Evolutionary conservation across 2,113 vertebrate species (phyloP).

Genomic region (Labeo catla): DNA sequence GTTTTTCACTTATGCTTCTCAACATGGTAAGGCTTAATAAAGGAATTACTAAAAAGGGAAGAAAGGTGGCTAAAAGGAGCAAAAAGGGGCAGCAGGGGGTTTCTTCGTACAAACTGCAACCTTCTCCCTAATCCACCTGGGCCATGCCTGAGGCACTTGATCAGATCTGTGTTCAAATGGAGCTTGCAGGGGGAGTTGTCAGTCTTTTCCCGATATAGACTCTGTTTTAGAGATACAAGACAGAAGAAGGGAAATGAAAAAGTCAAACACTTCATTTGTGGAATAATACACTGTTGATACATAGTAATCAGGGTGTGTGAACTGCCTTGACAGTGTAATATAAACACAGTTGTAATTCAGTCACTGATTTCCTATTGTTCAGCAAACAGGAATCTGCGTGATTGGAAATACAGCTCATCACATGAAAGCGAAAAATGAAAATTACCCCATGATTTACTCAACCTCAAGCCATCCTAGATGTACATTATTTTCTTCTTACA

Average conservation of each 20-base stretch:
- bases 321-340: background rate
- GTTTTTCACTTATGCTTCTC: conserved; percentile 20
- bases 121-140: conserved; percentile 71
- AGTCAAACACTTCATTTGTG: background rate
- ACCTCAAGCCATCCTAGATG: too few relatives aligned
- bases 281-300: background rate
- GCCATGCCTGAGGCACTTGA: conserved; percentile 77
- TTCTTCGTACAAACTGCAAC: conserved; percentile 81
- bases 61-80: background rate
- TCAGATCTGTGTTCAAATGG: conserved; percentile 79
- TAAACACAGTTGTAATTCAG: background rate
- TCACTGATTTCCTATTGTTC: background rate
- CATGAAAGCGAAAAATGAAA: too few relatives aligned
- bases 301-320: background rate
- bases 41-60: background rate
- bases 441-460: too few relatives aligned
- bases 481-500: too few relatives aligned
- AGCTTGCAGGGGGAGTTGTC: conserved; percentile 90
- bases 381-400: too few relatives aligned
- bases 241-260: background rate
- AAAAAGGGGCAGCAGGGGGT: conserved; percentile 29
- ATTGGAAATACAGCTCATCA: too few relatives aligned
- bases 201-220: conserved; percentile 97
- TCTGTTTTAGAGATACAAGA: conserved; percentile 74
- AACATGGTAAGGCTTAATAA: background rate